Evolutionary conservation across 1,140 invertebrate genomes (phyloP).

Genomic region (Drosophila guanche): DNA sequence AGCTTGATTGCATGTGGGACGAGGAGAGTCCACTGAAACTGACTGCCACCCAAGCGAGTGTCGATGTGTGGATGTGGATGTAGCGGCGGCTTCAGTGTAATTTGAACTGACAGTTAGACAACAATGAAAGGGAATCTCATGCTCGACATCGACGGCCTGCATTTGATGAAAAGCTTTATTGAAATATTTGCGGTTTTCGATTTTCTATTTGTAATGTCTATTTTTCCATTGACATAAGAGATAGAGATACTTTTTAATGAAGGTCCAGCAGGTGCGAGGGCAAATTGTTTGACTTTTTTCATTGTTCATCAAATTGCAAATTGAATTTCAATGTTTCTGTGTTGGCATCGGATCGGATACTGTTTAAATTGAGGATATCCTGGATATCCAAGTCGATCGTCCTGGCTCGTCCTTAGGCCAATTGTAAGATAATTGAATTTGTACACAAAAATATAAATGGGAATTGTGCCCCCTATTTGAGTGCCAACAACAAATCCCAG

Average conservation of each 20-base stretch:
- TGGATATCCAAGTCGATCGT: conserved; percentile 29
- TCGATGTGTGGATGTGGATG: background rate
- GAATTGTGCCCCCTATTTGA: conserved; percentile 62
- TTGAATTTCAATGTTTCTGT: conserved; percentile 2
- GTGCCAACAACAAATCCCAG: conserved; percentile 15
- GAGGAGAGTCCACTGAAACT: conserved; percentile 19
- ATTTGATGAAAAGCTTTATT: conserved; percentile 45
- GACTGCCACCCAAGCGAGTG: conserved; percentile 9
- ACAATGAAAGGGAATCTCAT: conserved; percentile 30
- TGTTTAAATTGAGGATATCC: conserved; percentile 49
- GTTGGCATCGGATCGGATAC: conserved; percentile 18
- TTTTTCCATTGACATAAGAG: conserved; percentile 7
- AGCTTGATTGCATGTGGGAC: conserved; percentile 31
- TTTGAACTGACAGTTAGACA: conserved; percentile 59
- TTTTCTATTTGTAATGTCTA: conserved; percentile 5
- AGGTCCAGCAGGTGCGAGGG: conserved; percentile 32
- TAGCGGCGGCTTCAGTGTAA: conserved; percentile 51
- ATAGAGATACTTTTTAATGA: conserved; percentile 16
- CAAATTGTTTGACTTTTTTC: conserved; percentile 43
- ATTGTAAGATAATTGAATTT: conserved; percentile 58
- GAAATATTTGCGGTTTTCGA: conserved; percentile 41
- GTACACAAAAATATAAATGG: conserved; percentile 38
- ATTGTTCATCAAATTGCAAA: conserved; percentile 9
- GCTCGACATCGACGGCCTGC: conserved; percentile 19
- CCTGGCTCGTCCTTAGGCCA: conserved; percentile 29